Evolutionary conservation across 2,797 vertebrate genomes (phyloP).

Genomic region (Xenentodon cancila): DNA sequence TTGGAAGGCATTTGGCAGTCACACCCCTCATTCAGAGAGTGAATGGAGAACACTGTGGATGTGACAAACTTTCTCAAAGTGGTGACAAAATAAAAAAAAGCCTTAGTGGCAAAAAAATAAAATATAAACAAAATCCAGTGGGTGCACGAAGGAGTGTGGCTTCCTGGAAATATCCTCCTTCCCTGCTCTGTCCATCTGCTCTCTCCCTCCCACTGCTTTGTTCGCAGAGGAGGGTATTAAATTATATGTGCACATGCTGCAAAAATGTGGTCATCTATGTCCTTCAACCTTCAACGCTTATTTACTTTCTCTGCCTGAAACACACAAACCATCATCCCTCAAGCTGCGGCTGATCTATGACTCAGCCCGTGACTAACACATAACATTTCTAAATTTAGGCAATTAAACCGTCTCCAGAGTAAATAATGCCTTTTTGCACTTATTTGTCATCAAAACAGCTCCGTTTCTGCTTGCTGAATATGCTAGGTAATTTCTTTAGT

Average conservation of each 20-base stretch:
- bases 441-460: no score
- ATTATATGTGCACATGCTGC: constrained; percentile 18
- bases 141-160: constrained; percentile 13
- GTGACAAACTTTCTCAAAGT: constrained; percentile 9
- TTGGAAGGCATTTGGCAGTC: constrained; percentile 60
- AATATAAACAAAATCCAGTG: not conserved
- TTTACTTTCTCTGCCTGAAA: not conserved
- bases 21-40: constrained; percentile 81
- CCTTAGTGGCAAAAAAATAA: not conserved
- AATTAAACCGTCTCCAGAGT: constrained; percentile 1
- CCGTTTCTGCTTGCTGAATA: no score
- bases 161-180: constrained; percentile 25
- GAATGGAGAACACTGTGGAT: constrained; percentile 64
- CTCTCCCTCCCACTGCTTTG: constrained; percentile 50
- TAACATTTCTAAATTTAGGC: constrained; percentile 28
- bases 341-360: constrained; percentile 40
- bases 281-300: constrained; percentile 4
- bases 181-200: constrained; percentile 53
- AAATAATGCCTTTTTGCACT: not conserved
- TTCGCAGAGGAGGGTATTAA: constrained; percentile 37
- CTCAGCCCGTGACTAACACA: constrained; percentile 43
- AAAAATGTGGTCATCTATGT: constrained; percentile 42
- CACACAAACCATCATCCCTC: constrained; percentile 18
- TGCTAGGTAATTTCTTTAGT: no score
- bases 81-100: constrained; percentile 5